Conservation (phyloP, 2,113 vertebrate species). For the Gymnobelideus leadbeateri region DNA sequence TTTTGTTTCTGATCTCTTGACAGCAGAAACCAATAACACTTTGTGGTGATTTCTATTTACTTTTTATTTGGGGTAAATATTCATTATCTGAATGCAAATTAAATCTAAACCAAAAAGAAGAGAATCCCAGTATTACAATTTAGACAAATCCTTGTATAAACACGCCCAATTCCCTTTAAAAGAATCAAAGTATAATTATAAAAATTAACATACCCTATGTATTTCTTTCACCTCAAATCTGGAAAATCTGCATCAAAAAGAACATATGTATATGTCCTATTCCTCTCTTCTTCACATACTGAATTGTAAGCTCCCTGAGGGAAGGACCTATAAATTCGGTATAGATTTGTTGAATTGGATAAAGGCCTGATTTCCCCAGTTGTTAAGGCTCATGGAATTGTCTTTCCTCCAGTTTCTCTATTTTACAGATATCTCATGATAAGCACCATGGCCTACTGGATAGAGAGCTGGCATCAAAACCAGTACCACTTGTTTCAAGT, state of each 20-base stretch:
- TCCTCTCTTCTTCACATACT: background rate
- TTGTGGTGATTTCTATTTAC: background rate
- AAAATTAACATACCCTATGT: background rate
- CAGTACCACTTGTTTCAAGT: background rate
- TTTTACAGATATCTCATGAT: background rate
- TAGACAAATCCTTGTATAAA: background rate
- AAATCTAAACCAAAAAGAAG: conserved; percentile 38
- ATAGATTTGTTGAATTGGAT: background rate
- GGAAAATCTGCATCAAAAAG: background rate
- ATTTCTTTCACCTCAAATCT: background rate
- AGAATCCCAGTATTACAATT: conserved; percentile 13
- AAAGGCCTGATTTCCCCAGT: background rate
- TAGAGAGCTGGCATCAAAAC: background rate
- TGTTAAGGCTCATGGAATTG: background rate
- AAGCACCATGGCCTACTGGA: background rate
- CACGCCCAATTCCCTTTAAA: background rate
- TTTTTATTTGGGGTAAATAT: background rate
- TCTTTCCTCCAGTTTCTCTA: background rate
- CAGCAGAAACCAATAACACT: background rate
- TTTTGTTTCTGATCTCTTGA: background rate
- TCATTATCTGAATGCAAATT: conserved; percentile 30
- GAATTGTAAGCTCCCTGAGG: background rate
- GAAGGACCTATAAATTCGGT: background rate
- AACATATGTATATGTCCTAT: background rate
- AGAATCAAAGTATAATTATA: background rate